Conservation (phyloP, 2,113 vertebrate species). For the Platichthys flesus region DNA sequence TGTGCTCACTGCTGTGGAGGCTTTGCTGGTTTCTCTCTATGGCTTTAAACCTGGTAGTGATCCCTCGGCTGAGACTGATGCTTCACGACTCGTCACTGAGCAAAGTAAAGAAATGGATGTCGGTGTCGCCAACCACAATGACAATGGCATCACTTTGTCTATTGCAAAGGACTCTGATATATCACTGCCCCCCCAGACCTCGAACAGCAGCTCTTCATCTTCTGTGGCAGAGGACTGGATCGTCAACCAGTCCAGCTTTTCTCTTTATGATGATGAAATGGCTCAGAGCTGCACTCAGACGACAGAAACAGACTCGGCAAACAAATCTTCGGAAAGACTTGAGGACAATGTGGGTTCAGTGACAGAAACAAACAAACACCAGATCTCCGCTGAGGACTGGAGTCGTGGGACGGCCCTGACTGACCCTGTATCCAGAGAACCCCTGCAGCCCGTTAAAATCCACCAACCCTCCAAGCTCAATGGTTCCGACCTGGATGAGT, state of each 20-base stretch:
- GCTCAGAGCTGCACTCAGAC: slow-evolving; percentile 14
- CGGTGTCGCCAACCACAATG: background rate
- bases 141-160: background rate
- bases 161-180: slow-evolving; percentile 8
- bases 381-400: slow-evolving; percentile 87
- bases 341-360: slow-evolving; percentile 23
- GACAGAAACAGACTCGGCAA: background rate
- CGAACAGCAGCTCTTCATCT: slow-evolving; percentile 79
- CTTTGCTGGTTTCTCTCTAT: slow-evolving; percentile 90
- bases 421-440: slow-evolving; percentile 73
- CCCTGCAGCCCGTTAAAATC: slow-evolving; percentile 87
- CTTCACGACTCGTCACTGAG: background rate
- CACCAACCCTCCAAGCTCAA: slow-evolving; percentile 66
- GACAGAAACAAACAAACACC: slow-evolving; percentile 48
- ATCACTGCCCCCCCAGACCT: slow-evolving; percentile 44
- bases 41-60: slow-evolving; percentile 79
- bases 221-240: slow-evolving; percentile 77
- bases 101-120: background rate
- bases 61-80: slow-evolving; percentile 64
- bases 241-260: slow-evolving; percentile 63
- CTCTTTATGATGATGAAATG: slow-evolving; percentile 53
- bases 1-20: slow-evolving; percentile 88
- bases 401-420: slow-evolving; percentile 86
- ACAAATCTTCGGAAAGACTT: background rate
- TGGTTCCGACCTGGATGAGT: slow-evolving; percentile 31